Evolutionary conservation across 2,113 vertebrate genomes (phyloP).

Genomic region (Centropus bengalensis): DNA sequence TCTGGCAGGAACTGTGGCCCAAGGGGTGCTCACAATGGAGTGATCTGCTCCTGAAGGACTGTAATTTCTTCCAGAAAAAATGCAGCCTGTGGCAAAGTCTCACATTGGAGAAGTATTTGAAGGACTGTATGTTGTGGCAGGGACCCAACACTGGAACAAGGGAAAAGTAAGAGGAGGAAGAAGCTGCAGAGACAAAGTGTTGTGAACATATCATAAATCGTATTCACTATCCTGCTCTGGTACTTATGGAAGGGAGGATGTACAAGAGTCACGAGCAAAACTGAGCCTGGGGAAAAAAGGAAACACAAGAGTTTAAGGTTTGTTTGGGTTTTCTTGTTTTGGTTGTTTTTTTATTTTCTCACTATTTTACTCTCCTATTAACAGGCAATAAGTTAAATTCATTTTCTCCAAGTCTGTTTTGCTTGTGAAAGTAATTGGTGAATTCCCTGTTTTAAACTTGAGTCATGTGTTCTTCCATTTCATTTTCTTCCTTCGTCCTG

Average conservation of each 20-base stretch:
- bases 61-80: not conserved
- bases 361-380: not conserved
- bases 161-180: not conserved
- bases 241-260: not conserved
- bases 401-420: not conserved
- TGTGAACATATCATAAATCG: fast-evolving
- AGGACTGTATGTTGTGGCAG: not conserved
- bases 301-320: not conserved
- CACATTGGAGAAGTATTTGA: not conserved
- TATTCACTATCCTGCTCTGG: fast-evolving
- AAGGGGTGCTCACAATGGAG: not conserved
- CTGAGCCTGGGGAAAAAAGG: not conserved
- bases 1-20: not conserved
- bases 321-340: not conserved
- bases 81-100: not conserved
- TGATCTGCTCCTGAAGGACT: not conserved
- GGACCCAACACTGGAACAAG: not conserved
- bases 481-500: not conserved
- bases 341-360: not conserved
- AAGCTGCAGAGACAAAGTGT: not conserved
- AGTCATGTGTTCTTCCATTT: not conserved
- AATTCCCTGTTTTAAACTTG: not conserved
- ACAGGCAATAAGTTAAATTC: not conserved
- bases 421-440: not conserved
- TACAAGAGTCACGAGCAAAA: not conserved